Percentiles rank a stretch among this genome's conserved stretches.
Evolutionary conservation across 2,113 vertebrate genomes (phyloP).

Genomic region (Mirza zaza): DNA sequence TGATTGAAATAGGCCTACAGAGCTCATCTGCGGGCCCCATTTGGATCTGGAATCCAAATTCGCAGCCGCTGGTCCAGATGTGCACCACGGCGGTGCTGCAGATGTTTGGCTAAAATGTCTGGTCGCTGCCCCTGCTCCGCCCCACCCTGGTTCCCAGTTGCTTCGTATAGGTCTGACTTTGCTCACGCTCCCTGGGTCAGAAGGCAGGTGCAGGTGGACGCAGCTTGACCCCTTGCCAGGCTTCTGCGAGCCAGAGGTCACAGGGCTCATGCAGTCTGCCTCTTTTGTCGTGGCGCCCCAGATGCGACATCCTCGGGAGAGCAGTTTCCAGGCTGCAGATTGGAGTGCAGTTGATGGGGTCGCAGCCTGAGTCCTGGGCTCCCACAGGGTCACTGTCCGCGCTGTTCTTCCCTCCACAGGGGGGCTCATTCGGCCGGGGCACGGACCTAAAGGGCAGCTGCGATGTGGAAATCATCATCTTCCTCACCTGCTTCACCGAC

Average conservation of each 20-base stretch:
- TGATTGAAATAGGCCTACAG: background rate
- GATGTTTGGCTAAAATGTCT: background rate
- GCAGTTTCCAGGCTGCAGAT: background rate
- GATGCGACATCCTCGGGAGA: background rate
- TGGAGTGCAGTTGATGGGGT: background rate
- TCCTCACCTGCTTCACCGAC: conserved; percentile 49
- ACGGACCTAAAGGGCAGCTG: conserved; percentile 18
- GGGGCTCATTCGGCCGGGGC: conserved; percentile 64
- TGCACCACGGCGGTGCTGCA: background rate
- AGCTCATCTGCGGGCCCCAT: background rate
- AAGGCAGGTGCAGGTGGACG: background rate
- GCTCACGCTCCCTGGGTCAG: rapidly evolving
- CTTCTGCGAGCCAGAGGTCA: background rate
- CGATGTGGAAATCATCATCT: conserved; percentile 53
- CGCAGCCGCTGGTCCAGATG: background rate
- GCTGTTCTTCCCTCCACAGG: conserved; percentile 9
- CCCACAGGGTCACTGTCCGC: background rate
- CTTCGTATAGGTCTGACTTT: background rate
- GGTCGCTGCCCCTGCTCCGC: no score
- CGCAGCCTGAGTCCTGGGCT: background rate
- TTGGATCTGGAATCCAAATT: no score
- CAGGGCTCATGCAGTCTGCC: background rate
- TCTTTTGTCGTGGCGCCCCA: background rate
- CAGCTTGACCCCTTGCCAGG: background rate
- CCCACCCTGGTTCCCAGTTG: background rate